phyloP scores from a whole-genome alignment of 92 coral and sea anemone genomes.

The Desmophyllum pertusum region DNA sequence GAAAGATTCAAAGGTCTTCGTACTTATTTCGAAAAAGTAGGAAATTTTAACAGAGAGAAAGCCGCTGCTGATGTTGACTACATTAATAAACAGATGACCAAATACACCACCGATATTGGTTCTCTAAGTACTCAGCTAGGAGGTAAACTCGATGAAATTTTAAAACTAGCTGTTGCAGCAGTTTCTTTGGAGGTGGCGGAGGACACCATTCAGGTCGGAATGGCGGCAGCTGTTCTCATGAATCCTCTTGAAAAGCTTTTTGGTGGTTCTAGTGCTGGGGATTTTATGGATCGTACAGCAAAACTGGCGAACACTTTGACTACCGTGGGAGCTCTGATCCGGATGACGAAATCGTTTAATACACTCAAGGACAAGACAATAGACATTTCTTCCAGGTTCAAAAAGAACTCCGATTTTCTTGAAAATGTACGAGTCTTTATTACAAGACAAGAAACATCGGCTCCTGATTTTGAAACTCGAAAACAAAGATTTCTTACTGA shows the following conservation, averaged over 20 bases:
- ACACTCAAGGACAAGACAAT: not conserved
- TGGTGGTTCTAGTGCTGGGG: constrained; percentile 22
- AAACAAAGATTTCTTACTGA: constrained; percentile 29
- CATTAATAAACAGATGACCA: not conserved
- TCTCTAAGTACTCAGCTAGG: constrained; percentile 21
- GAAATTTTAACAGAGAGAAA: constrained; percentile 37
- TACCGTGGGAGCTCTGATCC: not conserved
- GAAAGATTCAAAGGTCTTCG: constrained; percentile 45
- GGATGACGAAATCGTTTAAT: not conserved
- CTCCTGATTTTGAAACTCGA: constrained; percentile 21
- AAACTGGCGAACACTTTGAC: constrained; percentile 21
- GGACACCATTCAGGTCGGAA: constrained; percentile 3
- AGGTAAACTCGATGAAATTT: not conserved
- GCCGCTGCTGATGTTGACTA: constrained; percentile 38
- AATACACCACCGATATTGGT: constrained; percentile 7
- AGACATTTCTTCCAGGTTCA: constrained; percentile 20
- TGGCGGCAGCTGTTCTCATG: constrained; percentile 24
- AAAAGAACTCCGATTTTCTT: constrained; percentile 16
- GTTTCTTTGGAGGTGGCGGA: constrained; percentile 43
- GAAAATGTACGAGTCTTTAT: constrained; percentile 28
- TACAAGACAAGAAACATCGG: not conserved
- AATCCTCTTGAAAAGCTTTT: constrained; percentile 42
- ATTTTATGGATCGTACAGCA: constrained; percentile 18
- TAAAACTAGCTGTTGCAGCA: constrained; percentile 25
- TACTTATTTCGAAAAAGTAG: constrained; percentile 42